Conservation (phyloP, 2,797 vertebrate genomes). For the Bryconaethiops microstoma region DNA sequence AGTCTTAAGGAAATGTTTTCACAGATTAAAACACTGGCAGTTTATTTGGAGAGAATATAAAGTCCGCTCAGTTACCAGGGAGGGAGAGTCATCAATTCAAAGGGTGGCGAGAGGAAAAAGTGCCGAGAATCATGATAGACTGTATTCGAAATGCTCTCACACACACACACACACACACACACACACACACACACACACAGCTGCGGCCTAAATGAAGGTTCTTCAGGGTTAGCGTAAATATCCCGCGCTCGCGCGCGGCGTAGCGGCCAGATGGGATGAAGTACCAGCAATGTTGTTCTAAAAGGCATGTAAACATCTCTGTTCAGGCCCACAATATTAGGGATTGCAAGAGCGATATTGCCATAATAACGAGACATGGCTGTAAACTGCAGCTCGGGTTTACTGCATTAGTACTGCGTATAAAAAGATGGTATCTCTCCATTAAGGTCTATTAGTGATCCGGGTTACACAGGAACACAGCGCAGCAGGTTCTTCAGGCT, state of each 20-base stretch:
- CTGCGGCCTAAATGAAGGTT: conserved; percentile 69
- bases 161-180: conserved; percentile 57
- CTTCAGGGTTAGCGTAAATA: conserved; percentile 71
- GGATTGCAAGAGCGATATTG: conserved; percentile 39
- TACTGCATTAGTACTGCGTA: conserved; percentile 21
- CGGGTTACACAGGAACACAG: background rate
- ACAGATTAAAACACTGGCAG: conserved; percentile 46
- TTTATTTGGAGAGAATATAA: conserved; percentile 61
- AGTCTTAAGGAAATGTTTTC: conserved; percentile 54
- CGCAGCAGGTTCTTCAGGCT: conserved; percentile 5
- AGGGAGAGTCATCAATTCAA: conserved; percentile 20
- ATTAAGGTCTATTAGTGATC: conserved; percentile 28
- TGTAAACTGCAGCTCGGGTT: conserved; percentile 21
- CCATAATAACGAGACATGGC: conserved; percentile 38
- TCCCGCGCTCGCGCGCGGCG: conserved; percentile 60
- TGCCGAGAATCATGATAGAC: conserved; percentile 2
- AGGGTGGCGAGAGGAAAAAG: conserved; percentile 13
- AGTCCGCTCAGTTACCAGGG: conserved; percentile 12
- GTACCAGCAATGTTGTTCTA: conserved; percentile 43
- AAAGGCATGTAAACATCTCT: conserved; percentile 53
- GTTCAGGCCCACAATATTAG: conserved; percentile 44
- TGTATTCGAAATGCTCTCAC: conserved; percentile 34
- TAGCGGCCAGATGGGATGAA: conserved; percentile 48
- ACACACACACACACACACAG: conserved; percentile 50
- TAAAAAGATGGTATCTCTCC: conserved; percentile 44